These are phyloP conservation scores for Glaucopsyche alexis DNA, from an alignment of 2,888 invertebrate species.

Conservation along the genomic window DNA sequence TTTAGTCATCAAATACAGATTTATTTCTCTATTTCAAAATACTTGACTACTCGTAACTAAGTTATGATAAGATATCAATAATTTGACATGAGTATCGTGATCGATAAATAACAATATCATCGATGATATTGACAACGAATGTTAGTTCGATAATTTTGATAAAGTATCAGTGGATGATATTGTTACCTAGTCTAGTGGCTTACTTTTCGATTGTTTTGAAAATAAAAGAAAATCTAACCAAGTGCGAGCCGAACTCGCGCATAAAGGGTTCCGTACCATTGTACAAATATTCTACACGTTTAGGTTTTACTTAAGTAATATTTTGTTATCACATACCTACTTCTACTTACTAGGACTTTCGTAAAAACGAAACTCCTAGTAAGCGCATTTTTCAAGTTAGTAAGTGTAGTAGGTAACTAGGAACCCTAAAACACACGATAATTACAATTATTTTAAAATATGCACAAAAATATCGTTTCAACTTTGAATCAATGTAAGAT, in stretches of 20 bases:
- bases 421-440: too few species aligned
- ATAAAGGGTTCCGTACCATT: too few species aligned
- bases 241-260: too few species aligned
- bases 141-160: slow-evolving; percentile 33
- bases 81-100: slow-evolving; percentile 30
- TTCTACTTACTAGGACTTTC: too few species aligned
- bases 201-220: slow-evolving; percentile 25
- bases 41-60: slow-evolving; percentile 26
- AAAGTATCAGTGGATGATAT: slow-evolving; percentile 27
- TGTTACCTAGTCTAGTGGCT: slow-evolving; percentile 17
- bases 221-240: not conserved
- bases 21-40: slow-evolving; percentile 18
- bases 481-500: too few species aligned
- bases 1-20: slow-evolving; percentile 19
- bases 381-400: too few species aligned
- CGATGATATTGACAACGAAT: slow-evolving; percentile 31
- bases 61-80: slow-evolving; percentile 22
- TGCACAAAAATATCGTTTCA: not conserved
- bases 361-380: too few species aligned
- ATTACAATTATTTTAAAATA: not conserved
- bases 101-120: slow-evolving; percentile 33
- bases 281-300: too few species aligned
- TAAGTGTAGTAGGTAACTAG: too few species aligned
- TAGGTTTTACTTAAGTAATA: too few species aligned
- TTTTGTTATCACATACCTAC: too few species aligned